Evolutionary conservation across 2,113 vertebrate genomes (phyloP), one percentile per base, ranked within the genome.

Genomic region (Callocephalon fimbriatum): DNA sequence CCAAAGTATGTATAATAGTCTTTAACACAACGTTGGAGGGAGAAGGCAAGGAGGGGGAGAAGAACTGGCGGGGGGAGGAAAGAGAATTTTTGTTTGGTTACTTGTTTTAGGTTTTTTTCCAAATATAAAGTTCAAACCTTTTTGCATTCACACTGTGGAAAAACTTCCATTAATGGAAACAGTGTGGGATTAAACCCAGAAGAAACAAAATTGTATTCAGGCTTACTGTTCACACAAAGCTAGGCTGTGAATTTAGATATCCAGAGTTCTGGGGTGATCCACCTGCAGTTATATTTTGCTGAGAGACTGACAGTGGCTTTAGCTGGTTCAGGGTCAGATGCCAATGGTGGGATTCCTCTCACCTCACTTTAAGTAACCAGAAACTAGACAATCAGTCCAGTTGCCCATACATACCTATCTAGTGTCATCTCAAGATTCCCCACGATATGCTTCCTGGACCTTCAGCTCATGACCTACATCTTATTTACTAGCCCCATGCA

Each of bases 61-160:
- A n/a, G 31, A 56, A 56, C 22, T 4, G 3, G 27, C 1, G 10
- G 22, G 8, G 25, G 4, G 5, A 1, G 5, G 6, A 19, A 12
- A 12, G 4, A 5, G 12, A 56, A n/a, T 56, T n/a, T 94, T 88
- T 78, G 15, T 59, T 59, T 29, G 23, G 7, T 15, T 73, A 10
- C 19, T 61, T 78, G 8, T 15, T 20, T 44, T 13, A 17, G 6
- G 3, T 5, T 29, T 83, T 76, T 73, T 68, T 54, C 32, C 13
- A 37, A 73, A 7, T 20, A 76, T 9, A 62, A 76, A 65, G 11
- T 56, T 70, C 74, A 58, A 77, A 84, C 6, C 12, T 73, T 12
- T 3, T 51, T 88, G 7, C 32, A 50, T 80, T 58, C 54, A 71
- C 50, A 29, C 20, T 63, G n/a, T 47, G n/a, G 53, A 74, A 91